Percentiles rank a stretch among this genome's conserved stretches.
These are phyloP conservation scores for Tychaedon coryphoeus DNA, from an alignment of 2,113 vertebrate species.

Conservation along the genomic window DNA sequence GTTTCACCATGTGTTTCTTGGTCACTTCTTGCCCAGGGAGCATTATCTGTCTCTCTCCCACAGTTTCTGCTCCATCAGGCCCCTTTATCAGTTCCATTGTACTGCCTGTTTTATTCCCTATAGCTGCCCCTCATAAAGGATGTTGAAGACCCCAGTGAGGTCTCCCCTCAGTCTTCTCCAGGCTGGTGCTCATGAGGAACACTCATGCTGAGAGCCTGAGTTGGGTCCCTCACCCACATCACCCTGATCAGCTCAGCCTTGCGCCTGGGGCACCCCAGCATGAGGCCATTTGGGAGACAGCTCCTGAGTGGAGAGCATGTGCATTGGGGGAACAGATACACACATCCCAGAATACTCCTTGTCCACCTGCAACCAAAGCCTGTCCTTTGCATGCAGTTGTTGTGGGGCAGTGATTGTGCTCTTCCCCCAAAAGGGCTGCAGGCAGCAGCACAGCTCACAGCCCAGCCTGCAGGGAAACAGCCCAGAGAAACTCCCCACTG, in stretches of 20 bases:
- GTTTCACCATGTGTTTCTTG: too few relatives aligned
- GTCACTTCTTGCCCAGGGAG: too few relatives aligned
- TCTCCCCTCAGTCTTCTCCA: background rate
- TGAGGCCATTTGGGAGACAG: background rate
- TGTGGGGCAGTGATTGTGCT: background rate
- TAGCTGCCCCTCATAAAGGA: background rate
- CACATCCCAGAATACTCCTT: background rate
- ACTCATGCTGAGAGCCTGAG: background rate
- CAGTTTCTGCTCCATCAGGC: too few relatives aligned
- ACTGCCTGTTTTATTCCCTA: too few relatives aligned
- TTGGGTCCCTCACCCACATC: background rate
- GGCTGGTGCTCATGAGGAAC: background rate
- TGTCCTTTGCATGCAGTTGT: accelerated
- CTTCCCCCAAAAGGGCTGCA: background rate
- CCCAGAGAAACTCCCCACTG: background rate
- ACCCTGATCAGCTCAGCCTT: background rate
- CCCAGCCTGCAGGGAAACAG: background rate
- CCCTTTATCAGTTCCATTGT: too few relatives aligned
- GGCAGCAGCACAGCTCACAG: background rate
- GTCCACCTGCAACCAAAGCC: background rate
- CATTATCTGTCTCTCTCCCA: too few relatives aligned
- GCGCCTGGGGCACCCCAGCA: background rate
- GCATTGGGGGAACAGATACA: background rate
- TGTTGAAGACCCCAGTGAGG: background rate
- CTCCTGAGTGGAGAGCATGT: background rate